These are phyloP conservation scores for Melinaea marsaeus DNA, from an alignment of 2,888 invertebrate species.

Conservation along the genomic window DNA sequence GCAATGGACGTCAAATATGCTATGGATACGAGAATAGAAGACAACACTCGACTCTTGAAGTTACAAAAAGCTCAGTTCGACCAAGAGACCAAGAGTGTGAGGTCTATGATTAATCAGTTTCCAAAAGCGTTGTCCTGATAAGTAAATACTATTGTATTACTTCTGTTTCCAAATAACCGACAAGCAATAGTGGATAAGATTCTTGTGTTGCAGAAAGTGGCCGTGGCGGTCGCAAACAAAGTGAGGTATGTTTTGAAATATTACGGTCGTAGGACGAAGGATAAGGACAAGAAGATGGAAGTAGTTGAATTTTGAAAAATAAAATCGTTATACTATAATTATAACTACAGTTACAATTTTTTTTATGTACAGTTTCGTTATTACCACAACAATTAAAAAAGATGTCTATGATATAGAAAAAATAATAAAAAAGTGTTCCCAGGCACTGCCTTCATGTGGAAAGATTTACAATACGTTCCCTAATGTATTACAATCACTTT, in stretches of 20 bases:
- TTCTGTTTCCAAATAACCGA: not conserved
- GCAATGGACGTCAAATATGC: constrained; percentile 98
- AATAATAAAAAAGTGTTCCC: constrained; percentile 40
- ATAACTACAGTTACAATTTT: constrained; percentile 12
- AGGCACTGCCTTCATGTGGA: constrained; percentile 46
- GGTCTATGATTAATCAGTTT: constrained; percentile 54
- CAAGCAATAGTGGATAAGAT: not conserved
- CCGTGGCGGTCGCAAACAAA: constrained; percentile 96
- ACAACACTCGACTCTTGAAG: constrained; percentile 93
- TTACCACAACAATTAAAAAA: no score
- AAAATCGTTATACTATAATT: constrained; percentile 8
- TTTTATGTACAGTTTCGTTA: not conserved
- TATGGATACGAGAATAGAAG: constrained; percentile 97
- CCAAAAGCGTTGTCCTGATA: no score
- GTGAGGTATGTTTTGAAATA: constrained; percentile 78
- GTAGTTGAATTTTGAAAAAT: constrained; percentile 51
- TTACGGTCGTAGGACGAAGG: no score
- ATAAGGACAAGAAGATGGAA: constrained; percentile 54
- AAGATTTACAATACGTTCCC: constrained; percentile 29
- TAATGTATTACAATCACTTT: constrained; percentile 15
- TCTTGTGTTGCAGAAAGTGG: constrained; percentile 86
- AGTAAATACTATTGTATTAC: no score
- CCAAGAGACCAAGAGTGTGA: constrained; percentile 96
- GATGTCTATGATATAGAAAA: constrained; percentile 12
- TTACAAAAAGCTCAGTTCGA: constrained; percentile 98